Evolutionary conservation across 2,888 invertebrate species (phyloP).

Genomic region (Volucella inflata): DNA sequence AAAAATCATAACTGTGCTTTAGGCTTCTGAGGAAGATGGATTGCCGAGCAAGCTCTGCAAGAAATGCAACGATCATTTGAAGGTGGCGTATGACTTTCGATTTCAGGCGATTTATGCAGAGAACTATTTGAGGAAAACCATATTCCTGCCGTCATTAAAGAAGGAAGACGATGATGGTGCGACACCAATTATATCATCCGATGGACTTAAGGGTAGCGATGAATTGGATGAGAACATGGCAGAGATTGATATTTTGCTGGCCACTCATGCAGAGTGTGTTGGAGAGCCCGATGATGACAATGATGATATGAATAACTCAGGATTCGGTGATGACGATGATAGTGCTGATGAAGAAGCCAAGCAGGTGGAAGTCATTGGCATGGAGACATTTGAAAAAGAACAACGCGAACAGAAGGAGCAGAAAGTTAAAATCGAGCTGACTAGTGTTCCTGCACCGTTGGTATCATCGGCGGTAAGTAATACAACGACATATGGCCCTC

Average conservation of each 20-base stretch:
- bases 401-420: constrained; percentile 58
- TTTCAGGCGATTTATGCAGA: constrained; percentile 76
- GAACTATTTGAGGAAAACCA: constrained; percentile 73
- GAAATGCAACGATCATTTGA: constrained; percentile 72
- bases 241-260: constrained; percentile 72
- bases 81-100: constrained; percentile 75
- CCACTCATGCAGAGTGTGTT: constrained; percentile 40
- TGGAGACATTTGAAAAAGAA: constrained; percentile 67
- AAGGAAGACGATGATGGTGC: constrained; percentile 39
- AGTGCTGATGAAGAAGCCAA: constrained; percentile 36
- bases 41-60: constrained; percentile 72
- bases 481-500: background rate
- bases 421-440: constrained; percentile 57
- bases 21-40: constrained; percentile 71
- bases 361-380: constrained; percentile 60
- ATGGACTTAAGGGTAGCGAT: constrained; percentile 22
- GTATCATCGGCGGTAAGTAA: constrained; percentile 22
- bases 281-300: constrained; percentile 47
- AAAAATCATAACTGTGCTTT: background rate
- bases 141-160: constrained; percentile 66
- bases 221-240: constrained; percentile 75
- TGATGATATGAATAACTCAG: constrained; percentile 50
- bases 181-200: background rate
- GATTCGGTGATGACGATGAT: constrained; percentile 43
- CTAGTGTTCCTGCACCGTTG: constrained; percentile 41